A percentile compares a stretch with the other conserved stretches of the same genome.
phyloP scores from a whole-genome alignment of 2,113 vertebrate species.

The Apteryx owenii region DNA sequence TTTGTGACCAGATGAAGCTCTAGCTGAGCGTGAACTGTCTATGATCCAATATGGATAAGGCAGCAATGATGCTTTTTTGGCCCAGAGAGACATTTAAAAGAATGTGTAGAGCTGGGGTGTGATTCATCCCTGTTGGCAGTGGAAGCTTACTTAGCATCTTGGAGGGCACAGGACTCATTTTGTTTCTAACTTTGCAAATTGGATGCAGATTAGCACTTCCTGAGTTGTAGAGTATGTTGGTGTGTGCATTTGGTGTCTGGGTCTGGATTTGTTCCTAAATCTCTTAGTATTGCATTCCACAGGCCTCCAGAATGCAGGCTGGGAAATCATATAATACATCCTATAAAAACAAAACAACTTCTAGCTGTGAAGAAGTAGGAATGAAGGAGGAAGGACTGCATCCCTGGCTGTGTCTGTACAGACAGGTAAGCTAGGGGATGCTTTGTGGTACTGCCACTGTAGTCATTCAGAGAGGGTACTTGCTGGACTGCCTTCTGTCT shows the following conservation, averaged over 20 bases:
- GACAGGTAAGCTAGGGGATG: neutral
- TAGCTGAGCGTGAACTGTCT: neutral
- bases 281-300: neutral
- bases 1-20: neutral
- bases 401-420: neutral
- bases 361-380: neutral
- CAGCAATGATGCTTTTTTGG: neutral
- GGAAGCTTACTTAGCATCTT: neutral
- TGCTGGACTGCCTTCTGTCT: neutral
- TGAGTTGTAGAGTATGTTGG: neutral
- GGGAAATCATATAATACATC: neutral
- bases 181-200: neutral
- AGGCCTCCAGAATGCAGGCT: neutral
- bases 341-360: neutral
- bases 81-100: neutral
- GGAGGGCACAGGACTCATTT: neutral
- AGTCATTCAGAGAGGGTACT: neutral
- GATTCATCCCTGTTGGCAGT: neutral
- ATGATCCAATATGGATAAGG: neutral
- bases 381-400: neutral
- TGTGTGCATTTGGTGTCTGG: neutral
- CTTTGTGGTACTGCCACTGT: neutral
- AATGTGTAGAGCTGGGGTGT: neutral
- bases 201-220: neutral
- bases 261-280: neutral